Evolutionary conservation across 2,888 invertebrate species (phyloP).

Genomic region (Vesta saturnalis): DNA sequence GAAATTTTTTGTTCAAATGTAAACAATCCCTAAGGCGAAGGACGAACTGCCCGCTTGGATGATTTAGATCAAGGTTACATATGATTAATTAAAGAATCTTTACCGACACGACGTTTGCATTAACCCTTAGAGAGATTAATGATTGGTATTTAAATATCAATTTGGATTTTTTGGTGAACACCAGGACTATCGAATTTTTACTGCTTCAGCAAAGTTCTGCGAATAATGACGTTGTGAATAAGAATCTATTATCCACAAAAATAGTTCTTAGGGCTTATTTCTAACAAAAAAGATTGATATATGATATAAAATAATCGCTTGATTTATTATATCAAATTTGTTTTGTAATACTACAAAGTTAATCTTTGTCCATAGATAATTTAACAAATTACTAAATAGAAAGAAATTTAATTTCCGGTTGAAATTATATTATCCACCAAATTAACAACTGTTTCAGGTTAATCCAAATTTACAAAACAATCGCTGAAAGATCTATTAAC

Average conservation of each 20-base stretch:
- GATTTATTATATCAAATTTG: not conserved
- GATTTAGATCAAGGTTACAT: slow-evolving; percentile 33
- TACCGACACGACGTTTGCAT: slow-evolving; percentile 18
- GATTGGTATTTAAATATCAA: slow-evolving; percentile 33
- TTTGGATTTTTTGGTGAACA: slow-evolving; percentile 18
- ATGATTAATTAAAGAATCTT: slow-evolving; percentile 30
- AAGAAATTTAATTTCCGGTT: too few species aligned
- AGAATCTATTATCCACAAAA: slow-evolving; percentile 8
- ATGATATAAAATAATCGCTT: not conserved
- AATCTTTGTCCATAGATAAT: too few species aligned
- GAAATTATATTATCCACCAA: too few species aligned
- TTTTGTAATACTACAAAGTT: not conserved
- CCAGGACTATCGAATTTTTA: slow-evolving; percentile 15
- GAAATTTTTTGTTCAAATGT: slow-evolving; percentile 32
- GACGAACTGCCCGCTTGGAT: slow-evolving; percentile 23
- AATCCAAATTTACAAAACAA: too few species aligned
- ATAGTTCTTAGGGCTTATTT: not conserved
- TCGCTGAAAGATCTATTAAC: too few species aligned
- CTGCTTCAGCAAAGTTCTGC: slow-evolving; percentile 26
- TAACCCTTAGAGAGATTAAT: slow-evolving; percentile 31
- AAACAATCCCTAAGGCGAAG: slow-evolving; percentile 33
- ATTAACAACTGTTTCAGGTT: too few species aligned
- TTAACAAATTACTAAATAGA: too few species aligned
- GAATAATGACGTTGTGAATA: slow-evolving; percentile 25
- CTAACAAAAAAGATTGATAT: not conserved